Conservation (phyloP, 2,113 vertebrate genomes). For the Cynoglossus semilaevis region DNA sequence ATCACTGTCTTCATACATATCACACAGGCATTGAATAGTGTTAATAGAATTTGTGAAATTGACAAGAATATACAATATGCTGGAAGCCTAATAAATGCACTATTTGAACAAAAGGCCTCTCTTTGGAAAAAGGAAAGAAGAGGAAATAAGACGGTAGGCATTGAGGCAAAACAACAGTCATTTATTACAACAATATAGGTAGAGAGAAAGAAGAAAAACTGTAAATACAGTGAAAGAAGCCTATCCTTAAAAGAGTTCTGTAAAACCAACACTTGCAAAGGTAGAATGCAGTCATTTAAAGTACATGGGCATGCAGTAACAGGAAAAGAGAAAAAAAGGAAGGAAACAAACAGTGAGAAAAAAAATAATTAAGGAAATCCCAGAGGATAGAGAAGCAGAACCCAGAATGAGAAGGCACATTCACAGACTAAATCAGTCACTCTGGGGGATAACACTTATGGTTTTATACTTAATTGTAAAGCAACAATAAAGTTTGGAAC, state of each 20-base stretch:
- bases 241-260: constrained; percentile 87
- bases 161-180: constrained; percentile 94
- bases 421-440: constrained; percentile 87
- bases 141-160: constrained; percentile 83
- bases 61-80: constrained; percentile 71
- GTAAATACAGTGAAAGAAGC: constrained; percentile 85
- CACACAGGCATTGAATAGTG: constrained; percentile 33
- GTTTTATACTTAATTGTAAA: constrained; percentile 61
- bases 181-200: constrained; percentile 94
- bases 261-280: constrained; percentile 79
- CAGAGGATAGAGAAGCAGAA: constrained; percentile 75
- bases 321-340: constrained; percentile 50
- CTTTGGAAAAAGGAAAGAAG: constrained; percentile 49
- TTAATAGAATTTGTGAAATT: constrained; percentile 79
- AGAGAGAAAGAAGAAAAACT: constrained; percentile 82
- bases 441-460: constrained; percentile 73
- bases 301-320: constrained; percentile 81
- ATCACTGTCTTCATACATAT: constrained; percentile 5
- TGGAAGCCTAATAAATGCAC: constrained; percentile 30
- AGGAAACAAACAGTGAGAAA: constrained; percentile 62
- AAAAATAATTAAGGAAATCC: constrained; percentile 52
- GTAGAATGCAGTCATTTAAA: constrained; percentile 68
- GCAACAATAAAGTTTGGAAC: constrained; percentile 59
- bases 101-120: constrained; percentile 29
- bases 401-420: constrained; percentile 93